Conservation (phyloP, 2,888 invertebrate genomes). For the Lucinisca nassula region DNA sequence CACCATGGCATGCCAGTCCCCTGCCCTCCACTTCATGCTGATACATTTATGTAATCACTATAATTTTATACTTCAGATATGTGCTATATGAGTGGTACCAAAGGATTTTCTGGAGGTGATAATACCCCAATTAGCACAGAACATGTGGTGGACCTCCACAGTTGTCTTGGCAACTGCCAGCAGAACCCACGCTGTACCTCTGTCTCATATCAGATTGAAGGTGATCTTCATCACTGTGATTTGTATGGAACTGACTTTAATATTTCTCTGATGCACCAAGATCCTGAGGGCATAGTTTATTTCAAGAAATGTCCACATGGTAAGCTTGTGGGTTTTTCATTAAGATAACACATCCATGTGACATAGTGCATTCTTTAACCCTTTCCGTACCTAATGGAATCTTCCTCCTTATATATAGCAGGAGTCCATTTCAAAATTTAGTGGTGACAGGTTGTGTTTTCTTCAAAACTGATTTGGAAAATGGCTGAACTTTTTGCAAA, state of each 20-base stretch:
- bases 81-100: neutral
- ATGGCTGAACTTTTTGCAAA: no score
- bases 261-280: neutral
- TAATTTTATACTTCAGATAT: conserved; percentile 3
- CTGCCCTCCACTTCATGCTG: no score
- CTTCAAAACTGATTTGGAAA: no score
- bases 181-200: conserved; percentile 16
- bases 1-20: no score
- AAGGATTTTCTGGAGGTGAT: neutral
- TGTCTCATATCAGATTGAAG: neutral
- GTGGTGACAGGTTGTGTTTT: no score
- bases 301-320: conserved; percentile 17
- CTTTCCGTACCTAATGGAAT: no score
- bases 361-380: no score
- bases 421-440: no score
- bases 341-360: no score
- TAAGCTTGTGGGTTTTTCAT: no score
- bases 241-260: conserved; percentile 8
- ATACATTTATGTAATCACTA: no score
- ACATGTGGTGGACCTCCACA: neutral
- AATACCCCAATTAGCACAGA: neutral
- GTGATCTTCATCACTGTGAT: neutral
- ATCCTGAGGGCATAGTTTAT: neutral
- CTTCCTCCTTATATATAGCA: no score
- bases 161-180: neutral